phyloP scores from a whole-genome alignment of 2,888 invertebrate species.

The Brenthis ino region DNA sequence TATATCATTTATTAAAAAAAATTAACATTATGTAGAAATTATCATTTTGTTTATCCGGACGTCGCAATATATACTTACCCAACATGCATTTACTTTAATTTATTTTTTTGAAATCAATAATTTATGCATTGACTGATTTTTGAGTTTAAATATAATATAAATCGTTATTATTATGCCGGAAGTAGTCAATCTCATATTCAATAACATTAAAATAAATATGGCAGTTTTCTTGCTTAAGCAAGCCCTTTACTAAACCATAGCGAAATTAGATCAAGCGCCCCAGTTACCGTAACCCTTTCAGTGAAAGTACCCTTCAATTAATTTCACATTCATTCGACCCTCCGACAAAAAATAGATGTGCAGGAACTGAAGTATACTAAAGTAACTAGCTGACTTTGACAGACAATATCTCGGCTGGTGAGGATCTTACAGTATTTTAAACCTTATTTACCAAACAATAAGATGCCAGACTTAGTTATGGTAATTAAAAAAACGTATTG shows the following conservation, averaged over 20 bases:
- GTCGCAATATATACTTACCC: no score
- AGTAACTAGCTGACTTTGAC: conserved; percentile 55
- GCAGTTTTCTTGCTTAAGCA: conserved; percentile 20
- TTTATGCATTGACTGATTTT: no score
- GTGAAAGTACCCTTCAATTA: conserved; percentile 69
- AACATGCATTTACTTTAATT: no score
- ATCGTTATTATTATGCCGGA: not conserved
- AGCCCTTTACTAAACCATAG: conserved; percentile 41
- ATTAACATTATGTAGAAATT: no score
- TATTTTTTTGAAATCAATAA: no score
- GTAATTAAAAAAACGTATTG: conserved; percentile 28
- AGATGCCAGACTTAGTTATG: conserved; percentile 1
- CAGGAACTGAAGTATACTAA: conserved; percentile 64
- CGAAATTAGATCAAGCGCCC: conserved; percentile 59
- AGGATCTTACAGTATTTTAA: conserved; percentile 6
- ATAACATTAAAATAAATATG: conserved; percentile 12
- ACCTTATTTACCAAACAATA: conserved; percentile 5
- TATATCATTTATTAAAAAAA: no score
- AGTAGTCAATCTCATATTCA: not conserved
- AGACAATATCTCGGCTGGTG: conserved; percentile 49
- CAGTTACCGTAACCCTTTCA: conserved; percentile 59
- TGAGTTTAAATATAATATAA: not conserved
- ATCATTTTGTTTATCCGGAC: no score
- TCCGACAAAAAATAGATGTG: conserved; percentile 60
- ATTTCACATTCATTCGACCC: conserved; percentile 73